Conservation (phyloP, 2,113 vertebrate genomes). For the Crocuta crocuta region DNA sequence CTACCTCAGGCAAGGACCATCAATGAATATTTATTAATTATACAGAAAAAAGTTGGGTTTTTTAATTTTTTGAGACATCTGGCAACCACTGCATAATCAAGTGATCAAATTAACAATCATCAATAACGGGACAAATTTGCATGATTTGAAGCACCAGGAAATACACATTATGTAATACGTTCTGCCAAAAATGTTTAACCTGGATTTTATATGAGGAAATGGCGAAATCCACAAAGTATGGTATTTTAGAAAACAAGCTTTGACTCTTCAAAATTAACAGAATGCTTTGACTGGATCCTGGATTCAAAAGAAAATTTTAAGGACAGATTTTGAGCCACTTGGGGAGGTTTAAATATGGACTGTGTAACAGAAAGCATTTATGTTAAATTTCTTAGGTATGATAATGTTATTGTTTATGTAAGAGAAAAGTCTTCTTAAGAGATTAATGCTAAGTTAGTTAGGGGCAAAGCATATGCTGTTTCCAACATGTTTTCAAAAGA, state of each 20-base stretch:
- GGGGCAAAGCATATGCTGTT: background rate
- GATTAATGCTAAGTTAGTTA: background rate
- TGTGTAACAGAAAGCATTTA: conserved; percentile 8
- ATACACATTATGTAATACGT: background rate
- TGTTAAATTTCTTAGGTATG: background rate
- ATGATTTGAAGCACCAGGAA: background rate
- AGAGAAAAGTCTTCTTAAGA: conserved; percentile 26
- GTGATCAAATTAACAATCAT: background rate
- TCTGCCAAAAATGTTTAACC: background rate
- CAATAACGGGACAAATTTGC: background rate
- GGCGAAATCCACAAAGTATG: background rate
- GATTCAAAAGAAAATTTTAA: background rate
- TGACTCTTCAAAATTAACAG: conserved; percentile 6
- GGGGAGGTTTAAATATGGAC: background rate
- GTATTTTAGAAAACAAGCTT: background rate
- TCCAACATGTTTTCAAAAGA: conserved; percentile 23
- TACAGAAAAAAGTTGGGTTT: background rate
- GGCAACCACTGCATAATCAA: background rate
- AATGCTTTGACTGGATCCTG: background rate
- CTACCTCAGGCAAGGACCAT: background rate
- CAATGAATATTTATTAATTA: background rate
- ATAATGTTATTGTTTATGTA: background rate
- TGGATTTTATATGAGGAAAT: background rate
- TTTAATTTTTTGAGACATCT: background rate
- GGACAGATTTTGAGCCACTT: background rate